These are phyloP conservation scores for Oncorhynchus clarkii DNA, from an alignment of 2,113 vertebrate species.

Conservation along the genomic window DNA sequence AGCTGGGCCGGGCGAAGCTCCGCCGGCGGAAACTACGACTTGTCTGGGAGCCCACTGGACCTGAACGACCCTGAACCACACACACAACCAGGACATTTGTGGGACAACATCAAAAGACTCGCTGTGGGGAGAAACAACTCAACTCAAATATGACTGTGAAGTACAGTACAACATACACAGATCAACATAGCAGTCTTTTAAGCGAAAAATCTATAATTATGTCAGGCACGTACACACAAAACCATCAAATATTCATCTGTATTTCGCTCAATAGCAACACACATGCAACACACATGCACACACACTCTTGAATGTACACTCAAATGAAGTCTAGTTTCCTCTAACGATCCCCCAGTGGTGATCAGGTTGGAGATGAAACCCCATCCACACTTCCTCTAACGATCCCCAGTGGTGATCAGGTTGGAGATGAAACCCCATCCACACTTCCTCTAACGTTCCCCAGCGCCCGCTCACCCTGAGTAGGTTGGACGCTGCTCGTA, in stretches of 20 bases:
- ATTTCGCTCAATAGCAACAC: too few relatives aligned
- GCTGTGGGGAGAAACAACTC: neutral
- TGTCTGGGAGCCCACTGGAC: conserved; percentile 74
- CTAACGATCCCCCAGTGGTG: neutral
- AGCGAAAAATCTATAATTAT: too few relatives aligned
- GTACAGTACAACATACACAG: too few relatives aligned
- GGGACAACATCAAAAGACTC: neutral
- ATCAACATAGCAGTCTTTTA: too few relatives aligned
- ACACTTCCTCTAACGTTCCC: neutral
- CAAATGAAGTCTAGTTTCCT: too few relatives aligned
- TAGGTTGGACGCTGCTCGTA: conserved; percentile 86
- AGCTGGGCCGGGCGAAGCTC: conserved; percentile 87
- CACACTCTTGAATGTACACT: too few relatives aligned
- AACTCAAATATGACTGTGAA: too few relatives aligned
- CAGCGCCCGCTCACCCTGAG: conserved; percentile 72
- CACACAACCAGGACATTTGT: neutral
- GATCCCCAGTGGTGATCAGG: neutral
- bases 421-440: neutral
- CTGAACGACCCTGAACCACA: conserved; percentile 78
- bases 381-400: neutral
- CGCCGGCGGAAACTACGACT: conserved; percentile 72
- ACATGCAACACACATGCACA: too few relatives aligned
- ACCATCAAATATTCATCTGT: too few relatives aligned
- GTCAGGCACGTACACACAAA: too few relatives aligned
- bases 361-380: neutral